phyloP scores from a whole-genome alignment of 2,797 vertebrate species.

The Acanthopagrus latus region DNA sequence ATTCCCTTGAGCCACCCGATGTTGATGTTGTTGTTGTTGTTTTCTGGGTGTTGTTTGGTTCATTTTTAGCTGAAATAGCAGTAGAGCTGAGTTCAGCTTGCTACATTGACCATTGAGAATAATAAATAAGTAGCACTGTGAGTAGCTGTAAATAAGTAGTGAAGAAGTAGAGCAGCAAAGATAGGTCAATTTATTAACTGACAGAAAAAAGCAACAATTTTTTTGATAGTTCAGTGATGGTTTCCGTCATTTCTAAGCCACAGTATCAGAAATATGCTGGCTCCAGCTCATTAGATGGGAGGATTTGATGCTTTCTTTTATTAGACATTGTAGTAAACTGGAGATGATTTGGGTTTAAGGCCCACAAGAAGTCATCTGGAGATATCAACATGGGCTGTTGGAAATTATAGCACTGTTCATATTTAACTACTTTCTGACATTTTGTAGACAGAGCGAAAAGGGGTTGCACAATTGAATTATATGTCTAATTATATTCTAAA shows the following conservation, averaged over 20 bases:
- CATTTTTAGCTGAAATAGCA: conserved; percentile 64
- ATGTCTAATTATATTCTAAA: too few species aligned
- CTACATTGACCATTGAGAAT: conserved; percentile 43
- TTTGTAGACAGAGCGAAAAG: neutral
- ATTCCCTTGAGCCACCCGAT: conserved; percentile 65
- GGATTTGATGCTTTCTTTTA: neutral
- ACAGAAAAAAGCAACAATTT: neutral
- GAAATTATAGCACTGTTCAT: neutral
- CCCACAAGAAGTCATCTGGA: neutral
- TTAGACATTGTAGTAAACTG: neutral
- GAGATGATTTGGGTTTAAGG: neutral
- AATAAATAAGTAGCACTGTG: conserved; percentile 27
- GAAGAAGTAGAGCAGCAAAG: neutral
- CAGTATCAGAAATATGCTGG: neutral
- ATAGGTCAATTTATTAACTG: neutral
- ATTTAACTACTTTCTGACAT: neutral
- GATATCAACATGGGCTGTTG: neutral
- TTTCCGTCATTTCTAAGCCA: too few species aligned
- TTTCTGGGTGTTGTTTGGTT: conserved; percentile 61
- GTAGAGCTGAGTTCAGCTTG: conserved; percentile 27
- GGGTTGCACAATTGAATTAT: too few species aligned
- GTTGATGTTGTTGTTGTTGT: conserved; percentile 37
- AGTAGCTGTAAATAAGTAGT: neutral
- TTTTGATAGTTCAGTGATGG: neutral
- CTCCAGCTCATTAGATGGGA: neutral